A percentile compares a stretch with the other conserved stretches of the same genome.
Conservation (phyloP, 2,888 invertebrate species). For the Agonum fuliginosum region DNA sequence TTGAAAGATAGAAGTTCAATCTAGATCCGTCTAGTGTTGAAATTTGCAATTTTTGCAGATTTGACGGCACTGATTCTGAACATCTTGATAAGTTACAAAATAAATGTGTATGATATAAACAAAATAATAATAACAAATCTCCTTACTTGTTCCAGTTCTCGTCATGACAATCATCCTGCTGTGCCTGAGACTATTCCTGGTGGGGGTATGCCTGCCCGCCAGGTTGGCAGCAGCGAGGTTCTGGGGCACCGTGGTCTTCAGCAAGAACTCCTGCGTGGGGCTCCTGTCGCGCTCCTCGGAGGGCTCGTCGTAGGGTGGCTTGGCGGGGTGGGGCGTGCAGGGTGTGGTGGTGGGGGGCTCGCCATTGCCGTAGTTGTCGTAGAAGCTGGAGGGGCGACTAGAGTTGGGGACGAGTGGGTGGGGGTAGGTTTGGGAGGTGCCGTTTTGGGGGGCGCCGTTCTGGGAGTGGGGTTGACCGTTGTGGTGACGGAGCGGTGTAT, state of each 20-base stretch:
- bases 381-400: conserved; percentile 72
- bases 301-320: conserved; percentile 43
- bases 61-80: background rate
- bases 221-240: conserved; percentile 79
- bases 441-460: background rate
- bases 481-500: background rate
- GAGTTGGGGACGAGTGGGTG: background rate
- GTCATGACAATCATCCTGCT: conserved; percentile 82
- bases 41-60: too few relatives aligned
- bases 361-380: conserved; percentile 70
- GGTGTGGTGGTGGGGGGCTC: conserved; percentile 52
- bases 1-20: too few relatives aligned
- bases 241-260: conserved; percentile 81
- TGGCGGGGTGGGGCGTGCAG: conserved; percentile 50
- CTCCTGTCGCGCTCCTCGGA: conserved; percentile 61
- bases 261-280: conserved; percentile 75
- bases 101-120: conserved; percentile 30
- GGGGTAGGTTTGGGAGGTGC: background rate
- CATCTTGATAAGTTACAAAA: background rate
- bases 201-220: conserved; percentile 81
- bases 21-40: too few relatives aligned
- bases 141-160: conserved; percentile 75
- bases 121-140: conserved; percentile 21
- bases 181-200: conserved; percentile 81
- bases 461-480: background rate